Conservation (phyloP, 2,113 vertebrate species). For the Cheirogaleus medius region DNA sequence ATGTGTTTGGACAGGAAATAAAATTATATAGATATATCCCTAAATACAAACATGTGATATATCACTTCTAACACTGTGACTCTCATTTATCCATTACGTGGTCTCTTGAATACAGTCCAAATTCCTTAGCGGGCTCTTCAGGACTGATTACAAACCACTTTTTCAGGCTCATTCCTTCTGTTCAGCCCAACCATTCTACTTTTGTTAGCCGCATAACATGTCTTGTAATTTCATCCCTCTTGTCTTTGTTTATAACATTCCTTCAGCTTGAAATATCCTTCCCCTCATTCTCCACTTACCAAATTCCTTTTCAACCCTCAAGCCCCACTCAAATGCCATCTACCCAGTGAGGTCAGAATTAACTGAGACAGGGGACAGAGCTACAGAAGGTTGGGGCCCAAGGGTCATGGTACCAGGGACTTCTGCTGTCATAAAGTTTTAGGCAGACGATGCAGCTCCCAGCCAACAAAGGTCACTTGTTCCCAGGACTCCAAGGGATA, state of each 20-base stretch:
- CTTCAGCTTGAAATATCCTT: slow-evolving; percentile 10
- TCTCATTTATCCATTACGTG: background rate
- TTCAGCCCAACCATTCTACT: background rate
- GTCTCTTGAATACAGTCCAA: background rate
- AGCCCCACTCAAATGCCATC: background rate
- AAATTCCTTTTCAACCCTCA: slow-evolving; percentile 35
- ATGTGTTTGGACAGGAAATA: background rate
- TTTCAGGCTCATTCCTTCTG: background rate
- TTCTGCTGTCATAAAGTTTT: slow-evolving; percentile 2
- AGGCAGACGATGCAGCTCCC: background rate
- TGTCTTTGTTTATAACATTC: slow-evolving; percentile 59
- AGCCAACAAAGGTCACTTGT: background rate
- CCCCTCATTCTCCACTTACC: slow-evolving; percentile 5
- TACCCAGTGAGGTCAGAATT: background rate
- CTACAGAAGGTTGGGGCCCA: background rate
- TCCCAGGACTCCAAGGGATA: background rate
- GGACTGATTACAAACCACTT: background rate
- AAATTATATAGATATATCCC: background rate
- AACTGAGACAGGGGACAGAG: slow-evolving; percentile 30
- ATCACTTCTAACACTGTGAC: background rate
- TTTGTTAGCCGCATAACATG: background rate
- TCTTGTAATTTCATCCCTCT: slow-evolving; percentile 24
- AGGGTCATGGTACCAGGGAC: background rate
- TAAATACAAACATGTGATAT: background rate
- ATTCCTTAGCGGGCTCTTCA: background rate